Conservation (phyloP, 2,888 invertebrate genomes). For the Patella ulyssiponensis region DNA sequence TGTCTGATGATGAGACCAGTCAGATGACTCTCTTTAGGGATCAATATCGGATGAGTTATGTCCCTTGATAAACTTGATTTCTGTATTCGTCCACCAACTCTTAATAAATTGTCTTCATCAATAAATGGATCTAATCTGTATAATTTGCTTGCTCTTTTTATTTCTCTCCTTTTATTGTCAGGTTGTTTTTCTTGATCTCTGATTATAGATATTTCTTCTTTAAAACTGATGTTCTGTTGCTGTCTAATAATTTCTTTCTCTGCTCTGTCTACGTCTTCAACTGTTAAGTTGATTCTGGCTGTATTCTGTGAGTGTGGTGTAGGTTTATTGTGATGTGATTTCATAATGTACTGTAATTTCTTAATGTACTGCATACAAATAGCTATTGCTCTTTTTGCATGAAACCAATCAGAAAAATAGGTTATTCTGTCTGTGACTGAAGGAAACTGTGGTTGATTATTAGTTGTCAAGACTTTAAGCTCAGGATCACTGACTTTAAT, state of each 20-base stretch:
- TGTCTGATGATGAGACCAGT: not conserved
- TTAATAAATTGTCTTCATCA: not conserved
- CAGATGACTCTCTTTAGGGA: not conserved
- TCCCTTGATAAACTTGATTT: not conserved
- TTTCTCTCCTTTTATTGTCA: not conserved
- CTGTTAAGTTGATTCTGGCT: not conserved
- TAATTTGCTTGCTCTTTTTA: not conserved
- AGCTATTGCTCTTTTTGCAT: not conserved
- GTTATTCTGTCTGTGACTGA: not conserved
- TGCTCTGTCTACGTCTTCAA: not conserved
- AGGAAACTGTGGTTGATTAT: slow-evolving; percentile 15
- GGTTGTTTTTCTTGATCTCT: not conserved
- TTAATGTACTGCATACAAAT: not conserved
- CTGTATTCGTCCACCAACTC: not conserved
- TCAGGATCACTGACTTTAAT: slow-evolving; percentile 26
- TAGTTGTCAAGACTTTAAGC: slow-evolving; percentile 17
- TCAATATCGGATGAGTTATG: not conserved
- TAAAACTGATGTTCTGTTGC: not conserved
- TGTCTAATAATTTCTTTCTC: not conserved
- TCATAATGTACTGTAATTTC: not conserved
- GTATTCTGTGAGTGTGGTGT: no score
- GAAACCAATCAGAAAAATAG: slow-evolving; percentile 4
- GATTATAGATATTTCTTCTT: not conserved
- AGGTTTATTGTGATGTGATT: no score
- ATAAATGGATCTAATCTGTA: slow-evolving; percentile 12